phyloP scores from a whole-genome alignment of 2,113 vertebrate genomes.

The Oreotragus oreotragus region DNA sequence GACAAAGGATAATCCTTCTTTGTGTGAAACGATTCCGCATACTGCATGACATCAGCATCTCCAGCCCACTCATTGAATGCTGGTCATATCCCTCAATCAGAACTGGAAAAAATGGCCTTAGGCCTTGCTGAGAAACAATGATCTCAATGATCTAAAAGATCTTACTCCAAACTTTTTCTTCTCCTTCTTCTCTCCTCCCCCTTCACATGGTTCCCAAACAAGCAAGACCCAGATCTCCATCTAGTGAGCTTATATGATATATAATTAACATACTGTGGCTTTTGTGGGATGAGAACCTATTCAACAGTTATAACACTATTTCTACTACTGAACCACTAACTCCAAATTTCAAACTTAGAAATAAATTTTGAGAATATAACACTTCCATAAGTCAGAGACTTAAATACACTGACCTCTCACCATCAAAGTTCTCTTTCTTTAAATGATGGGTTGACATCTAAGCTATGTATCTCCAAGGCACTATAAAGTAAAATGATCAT shows the following conservation, averaged over 20 bases:
- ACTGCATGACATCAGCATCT: neutral
- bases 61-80: neutral
- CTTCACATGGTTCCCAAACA: neutral
- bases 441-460: neutral
- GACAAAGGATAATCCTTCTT: neutral
- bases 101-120: neutral
- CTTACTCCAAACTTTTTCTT: neutral
- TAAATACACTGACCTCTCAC: neutral
- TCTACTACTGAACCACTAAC: neutral
- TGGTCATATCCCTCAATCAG: neutral
- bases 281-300: neutral
- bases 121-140: neutral
- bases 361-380: neutral
- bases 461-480: neutral
- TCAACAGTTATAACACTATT: neutral
- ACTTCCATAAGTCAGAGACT: constrained; percentile 1
- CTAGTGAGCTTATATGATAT: neutral
- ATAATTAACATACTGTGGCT: neutral
- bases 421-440: neutral
- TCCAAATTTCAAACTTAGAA: constrained; percentile 10
- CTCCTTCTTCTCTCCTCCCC: neutral
- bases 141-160: neutral
- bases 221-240: neutral
- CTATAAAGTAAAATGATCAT: constrained; percentile 2
- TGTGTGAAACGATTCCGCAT: neutral